Conservation (phyloP, 2,888 invertebrate genomes). For the Schizaphis graminum region DNA sequence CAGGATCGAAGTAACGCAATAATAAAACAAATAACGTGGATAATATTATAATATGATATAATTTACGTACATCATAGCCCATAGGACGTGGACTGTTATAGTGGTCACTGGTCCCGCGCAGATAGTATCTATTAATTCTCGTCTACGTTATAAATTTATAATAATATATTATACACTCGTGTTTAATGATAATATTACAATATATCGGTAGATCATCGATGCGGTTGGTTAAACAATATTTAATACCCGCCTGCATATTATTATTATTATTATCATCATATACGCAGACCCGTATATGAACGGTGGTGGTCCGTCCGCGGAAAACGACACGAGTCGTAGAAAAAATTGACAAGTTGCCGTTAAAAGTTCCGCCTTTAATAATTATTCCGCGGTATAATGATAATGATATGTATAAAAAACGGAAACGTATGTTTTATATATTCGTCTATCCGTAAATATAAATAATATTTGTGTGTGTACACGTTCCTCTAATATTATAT, state of each 20-base stretch:
- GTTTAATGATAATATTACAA: background rate
- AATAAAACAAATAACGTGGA: background rate
- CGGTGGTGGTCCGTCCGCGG: background rate
- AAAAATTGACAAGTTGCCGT: constrained; percentile 19
- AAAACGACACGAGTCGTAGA: background rate
- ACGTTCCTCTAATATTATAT: background rate
- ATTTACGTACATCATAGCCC: background rate
- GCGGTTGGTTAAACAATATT: background rate
- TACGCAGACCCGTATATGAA: background rate
- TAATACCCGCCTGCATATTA: background rate
- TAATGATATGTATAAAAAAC: background rate
- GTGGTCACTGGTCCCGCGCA: background rate
- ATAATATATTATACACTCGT: background rate
- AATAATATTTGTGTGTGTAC: background rate
- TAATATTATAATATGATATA: background rate
- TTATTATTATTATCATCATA: background rate
- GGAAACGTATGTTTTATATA: background rate
- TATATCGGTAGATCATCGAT: constrained; percentile 1
- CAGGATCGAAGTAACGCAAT: background rate
- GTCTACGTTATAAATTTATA: background rate
- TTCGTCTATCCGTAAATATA: background rate
- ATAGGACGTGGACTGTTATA: background rate
- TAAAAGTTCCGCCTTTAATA: constrained; percentile 9
- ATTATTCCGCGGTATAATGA: background rate
- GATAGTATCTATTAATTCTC: constrained; percentile 7